Evolutionary conservation across 92 coral and sea anemone species (phyloP).

Genomic region (Porites divaricata): DNA sequence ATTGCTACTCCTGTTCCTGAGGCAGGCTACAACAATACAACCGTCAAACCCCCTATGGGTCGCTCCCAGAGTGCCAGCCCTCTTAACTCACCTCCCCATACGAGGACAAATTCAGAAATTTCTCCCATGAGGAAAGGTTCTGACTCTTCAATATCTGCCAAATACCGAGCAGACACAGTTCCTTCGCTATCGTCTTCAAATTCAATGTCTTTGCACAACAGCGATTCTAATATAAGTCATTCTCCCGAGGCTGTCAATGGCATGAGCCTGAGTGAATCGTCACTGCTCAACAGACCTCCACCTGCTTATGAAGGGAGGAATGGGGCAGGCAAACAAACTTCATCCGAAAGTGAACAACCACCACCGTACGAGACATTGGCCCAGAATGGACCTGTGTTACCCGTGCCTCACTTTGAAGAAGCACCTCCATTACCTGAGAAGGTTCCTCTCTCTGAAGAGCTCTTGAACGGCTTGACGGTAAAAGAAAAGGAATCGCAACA

Average conservation of each 20-base stretch:
- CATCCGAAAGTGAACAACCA: conserved; percentile 31
- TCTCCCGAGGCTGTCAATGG: neutral
- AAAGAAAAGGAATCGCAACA: conserved; percentile 17
- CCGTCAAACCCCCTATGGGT: neutral
- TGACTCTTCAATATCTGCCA: conserved; percentile 36
- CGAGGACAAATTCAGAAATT: conserved; percentile 22
- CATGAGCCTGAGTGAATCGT: neutral
- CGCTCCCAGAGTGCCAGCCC: conserved; percentile 25
- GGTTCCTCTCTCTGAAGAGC: conserved; percentile 32
- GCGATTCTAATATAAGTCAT: conserved; percentile 10
- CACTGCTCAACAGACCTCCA: conserved; percentile 22
- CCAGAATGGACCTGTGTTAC: conserved; percentile 9
- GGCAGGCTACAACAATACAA: conserved; percentile 16
- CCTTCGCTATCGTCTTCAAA: conserved; percentile 38
- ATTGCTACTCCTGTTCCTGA: conserved; percentile 86
- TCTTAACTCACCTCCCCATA: neutral
- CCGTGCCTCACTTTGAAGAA: conserved; percentile 35
- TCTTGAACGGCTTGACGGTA: conserved; percentile 22
- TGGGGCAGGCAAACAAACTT: conserved; percentile 4
- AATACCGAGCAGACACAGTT: conserved; percentile 39
- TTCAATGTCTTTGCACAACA: conserved; percentile 24
- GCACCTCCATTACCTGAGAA: conserved; percentile 63
- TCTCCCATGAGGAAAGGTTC: conserved; percentile 41
- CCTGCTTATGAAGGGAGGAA: conserved; percentile 37
- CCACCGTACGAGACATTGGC: conserved; percentile 52